Base-by-base conservation (phyloP, 1,140 invertebrate genomes). In the Scylla paramamosain region DNA sequence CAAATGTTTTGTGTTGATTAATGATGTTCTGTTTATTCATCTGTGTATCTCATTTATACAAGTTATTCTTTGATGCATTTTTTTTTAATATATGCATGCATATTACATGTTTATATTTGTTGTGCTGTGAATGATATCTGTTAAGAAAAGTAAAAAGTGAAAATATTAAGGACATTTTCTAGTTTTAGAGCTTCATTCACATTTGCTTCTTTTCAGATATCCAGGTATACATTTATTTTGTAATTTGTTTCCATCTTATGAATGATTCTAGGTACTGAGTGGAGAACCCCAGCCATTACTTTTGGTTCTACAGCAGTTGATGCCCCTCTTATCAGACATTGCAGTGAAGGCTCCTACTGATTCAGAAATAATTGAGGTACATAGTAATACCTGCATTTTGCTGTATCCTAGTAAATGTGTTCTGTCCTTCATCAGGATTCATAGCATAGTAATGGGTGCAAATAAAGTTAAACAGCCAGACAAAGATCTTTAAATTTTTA, bases 291-390 rank as follows among this genome's bases (percentile, higher is more conserved):
- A 95, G 88, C 95, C 95, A 28, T 59, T 95, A 46, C 88, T 95
- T 8, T 46, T 95, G 25, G 95, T 95, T 39, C 67, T 95, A 46
- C 92, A 95, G 67, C 95, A 93, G 77, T 39, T 95, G 20, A 95
- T 95, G 95, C 95, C 95, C 28, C 88, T 95, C 29, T 48, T 95
- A 31, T 93, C 95, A 39, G 92, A 93, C 25, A 91, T 95, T 90
- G 95, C 95, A 67, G 39, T 82, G 4, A 95, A 95, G 48, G 95
- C 92, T 7, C 59, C 87, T 20, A 93, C 91, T 67, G 88, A 95
- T 39, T 89, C 52, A 29, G 95, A 95, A 29, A 90, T 95, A 48
- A 94, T 94, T n/a, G 95, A 95, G 92, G 95, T 95, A 31, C 77
- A 84, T 31, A 20, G n/a, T 77, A 32, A 88, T 59, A 16, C 83